These are phyloP conservation scores for Poeciliopsis occidentalis DNA, from an alignment of 2,113 vertebrate species.

Conservation along the genomic window DNA sequence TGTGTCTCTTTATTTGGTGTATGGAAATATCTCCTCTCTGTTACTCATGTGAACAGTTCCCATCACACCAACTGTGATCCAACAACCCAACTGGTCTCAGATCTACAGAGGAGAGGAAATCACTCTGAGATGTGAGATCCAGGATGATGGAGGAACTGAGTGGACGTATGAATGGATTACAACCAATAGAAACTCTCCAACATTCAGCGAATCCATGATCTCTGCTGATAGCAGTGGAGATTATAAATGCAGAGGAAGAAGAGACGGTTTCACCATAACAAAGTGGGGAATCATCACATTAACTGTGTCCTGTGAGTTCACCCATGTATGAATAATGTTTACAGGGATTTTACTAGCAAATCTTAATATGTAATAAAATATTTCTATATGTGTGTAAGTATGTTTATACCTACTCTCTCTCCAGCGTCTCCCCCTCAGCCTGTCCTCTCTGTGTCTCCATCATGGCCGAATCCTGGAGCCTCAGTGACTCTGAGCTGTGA, in stretches of 20 bases:
- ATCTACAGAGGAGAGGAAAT: background rate
- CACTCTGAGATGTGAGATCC: background rate
- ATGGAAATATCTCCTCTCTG: no score
- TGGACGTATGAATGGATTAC: background rate
- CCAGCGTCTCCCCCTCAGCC: background rate
- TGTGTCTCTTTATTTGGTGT: no score
- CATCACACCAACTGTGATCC: background rate
- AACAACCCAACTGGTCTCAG: accelerated
- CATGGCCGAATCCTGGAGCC: slow-evolving; percentile 1
- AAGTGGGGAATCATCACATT: background rate
- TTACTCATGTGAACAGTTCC: background rate
- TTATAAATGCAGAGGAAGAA: background rate
- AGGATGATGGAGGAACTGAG: background rate
- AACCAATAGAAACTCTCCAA: background rate
- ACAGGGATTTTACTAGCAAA: no score
- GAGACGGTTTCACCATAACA: background rate
- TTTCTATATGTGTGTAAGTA: no score
- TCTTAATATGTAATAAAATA: no score
- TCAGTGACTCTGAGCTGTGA: slow-evolving; percentile 60
- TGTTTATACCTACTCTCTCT: background rate
- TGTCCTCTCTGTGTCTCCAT: slow-evolving; percentile 39
- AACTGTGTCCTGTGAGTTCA: background rate
- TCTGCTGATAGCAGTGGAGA: background rate
- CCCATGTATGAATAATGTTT: background rate
- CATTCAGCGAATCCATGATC: background rate